Percentiles rank a stretch among this genome's conserved stretches.
phyloP scores from a whole-genome alignment of 2,797 vertebrate species.

The Betta splendens region DNA sequence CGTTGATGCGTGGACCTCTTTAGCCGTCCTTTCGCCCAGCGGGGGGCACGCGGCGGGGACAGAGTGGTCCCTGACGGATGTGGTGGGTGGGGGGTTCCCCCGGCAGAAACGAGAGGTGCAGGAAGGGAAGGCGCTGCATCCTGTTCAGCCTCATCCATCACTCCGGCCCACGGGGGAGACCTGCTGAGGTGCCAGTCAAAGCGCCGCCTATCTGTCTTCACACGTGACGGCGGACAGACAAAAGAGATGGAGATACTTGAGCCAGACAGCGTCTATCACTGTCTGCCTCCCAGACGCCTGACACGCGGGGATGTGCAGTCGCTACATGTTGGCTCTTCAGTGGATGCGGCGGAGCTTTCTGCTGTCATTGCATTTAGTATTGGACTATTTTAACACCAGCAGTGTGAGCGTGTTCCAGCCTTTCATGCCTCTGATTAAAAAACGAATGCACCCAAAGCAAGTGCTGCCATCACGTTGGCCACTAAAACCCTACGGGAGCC shows the following conservation, averaged over 20 bases:
- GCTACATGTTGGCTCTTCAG: conserved; percentile 9
- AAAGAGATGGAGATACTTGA: conserved; percentile 71
- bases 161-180: conserved; percentile 56
- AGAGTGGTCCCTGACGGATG: conserved; percentile 48
- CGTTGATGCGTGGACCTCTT: conserved; percentile 38
- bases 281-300: conserved; percentile 63
- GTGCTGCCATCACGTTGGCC: too few relatives aligned
- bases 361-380: conserved; percentile 17
- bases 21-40: conserved; percentile 51
- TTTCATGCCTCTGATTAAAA: too few relatives aligned
- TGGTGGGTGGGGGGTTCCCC: conserved; percentile 53
- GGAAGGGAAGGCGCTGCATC: conserved; percentile 75
- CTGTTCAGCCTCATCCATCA: conserved; percentile 83
- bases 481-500: too few relatives aligned
- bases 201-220: conserved; percentile 72
- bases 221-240: conserved; percentile 69
- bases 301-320: conserved; percentile 6
- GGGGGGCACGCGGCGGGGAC: conserved; percentile 41
- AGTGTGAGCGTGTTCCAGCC: rapidly evolving
- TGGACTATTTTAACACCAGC: neutral
- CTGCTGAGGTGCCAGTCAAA: conserved; percentile 70
- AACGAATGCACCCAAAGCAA: too few relatives aligned
- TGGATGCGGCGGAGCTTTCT: neutral
- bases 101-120: conserved; percentile 63
- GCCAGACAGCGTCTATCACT: conserved; percentile 77